A percentile compares a stretch with the other conserved stretches of the same genome.
These are phyloP conservation scores for Cyrtonyx montezumae DNA, from an alignment of 2,113 vertebrate species.

Conservation along the genomic window DNA sequence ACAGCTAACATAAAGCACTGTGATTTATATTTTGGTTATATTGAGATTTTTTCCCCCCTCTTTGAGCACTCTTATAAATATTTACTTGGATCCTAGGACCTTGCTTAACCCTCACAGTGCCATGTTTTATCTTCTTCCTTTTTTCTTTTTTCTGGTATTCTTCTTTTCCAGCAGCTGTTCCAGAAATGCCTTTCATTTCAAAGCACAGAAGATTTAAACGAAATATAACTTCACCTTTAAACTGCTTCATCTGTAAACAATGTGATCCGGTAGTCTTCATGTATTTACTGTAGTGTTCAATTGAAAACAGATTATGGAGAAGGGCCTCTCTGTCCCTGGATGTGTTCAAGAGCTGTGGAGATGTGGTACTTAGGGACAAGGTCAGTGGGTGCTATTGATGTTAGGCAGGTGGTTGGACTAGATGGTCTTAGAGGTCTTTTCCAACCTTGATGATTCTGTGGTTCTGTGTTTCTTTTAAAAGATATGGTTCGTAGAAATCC, in stretches of 20 bases:
- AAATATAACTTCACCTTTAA: conserved; percentile 71
- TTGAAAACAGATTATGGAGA: conserved; percentile 57
- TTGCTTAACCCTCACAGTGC: conserved; percentile 75
- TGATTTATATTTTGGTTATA: conserved; percentile 79
- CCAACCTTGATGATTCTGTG: too few species aligned
- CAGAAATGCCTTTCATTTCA: conserved; percentile 55
- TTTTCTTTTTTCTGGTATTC: neutral
- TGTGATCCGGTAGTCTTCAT: conserved; percentile 44
- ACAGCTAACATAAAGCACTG: conserved; percentile 73
- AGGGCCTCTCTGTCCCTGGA: neutral
- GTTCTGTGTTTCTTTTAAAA: conserved; percentile 23
- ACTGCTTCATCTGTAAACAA: conserved; percentile 58
- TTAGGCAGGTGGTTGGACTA: too few species aligned
- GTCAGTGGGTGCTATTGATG: too few species aligned
- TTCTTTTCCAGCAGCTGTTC: conserved; percentile 20
- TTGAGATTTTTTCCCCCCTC: conserved; percentile 70
- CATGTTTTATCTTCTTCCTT: conserved; percentile 42
- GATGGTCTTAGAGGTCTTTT: too few species aligned
- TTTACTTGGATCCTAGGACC: conserved; percentile 77
- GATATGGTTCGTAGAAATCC: conserved; percentile 37
- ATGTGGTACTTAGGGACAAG: too few species aligned
- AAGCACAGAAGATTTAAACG: conserved; percentile 30
- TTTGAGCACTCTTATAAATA: conserved; percentile 80
- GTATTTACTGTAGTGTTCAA: conserved; percentile 60
- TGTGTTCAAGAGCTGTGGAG: too few species aligned